Base-by-base conservation (phyloP, 2,113 vertebrate genomes). In the Serinus canaria region DNA sequence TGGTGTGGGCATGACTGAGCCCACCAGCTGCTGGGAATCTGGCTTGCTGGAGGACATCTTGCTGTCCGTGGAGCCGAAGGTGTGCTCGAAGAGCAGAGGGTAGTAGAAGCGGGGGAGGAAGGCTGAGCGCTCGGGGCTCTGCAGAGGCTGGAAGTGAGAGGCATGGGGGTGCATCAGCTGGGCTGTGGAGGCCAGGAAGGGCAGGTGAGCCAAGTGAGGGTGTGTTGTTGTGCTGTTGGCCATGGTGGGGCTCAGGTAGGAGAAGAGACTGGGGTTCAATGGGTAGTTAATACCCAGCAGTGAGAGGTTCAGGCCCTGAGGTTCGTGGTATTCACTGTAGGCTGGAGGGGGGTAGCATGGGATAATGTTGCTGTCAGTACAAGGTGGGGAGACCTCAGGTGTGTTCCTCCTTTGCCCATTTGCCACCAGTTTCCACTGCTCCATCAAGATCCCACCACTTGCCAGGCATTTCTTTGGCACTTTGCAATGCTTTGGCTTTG, bases 231-330 rank as follows among this genome's bases (percentile, higher is more conserved):
- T 64, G 1, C 98, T 96, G 11, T 96, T 88, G 44, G 98, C 94
- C 74, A 99, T 92, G 4, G 98, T 96, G 43, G 99, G 99, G 83
- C 98, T 98, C 93, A 99, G 93, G 94, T 99, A 99, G 82, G 99
- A 99, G 94, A 99, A 99, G 28, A 99, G 98, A 24, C 98, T 97
- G 5, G 99, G 98, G 92, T 98, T 98, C 37, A 99, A 94, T 0
- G 99, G 99, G 74, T 99, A 99, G 92, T 99, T 99, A 58, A 99
- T 97, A 7, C 99, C 99, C 22, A 99, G 97, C 73, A 99, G 93
- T 1, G 99, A 99, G 76, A 99, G 98, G 70, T 99, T 99, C 86
- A 99, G 97, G 69, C 98, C 98, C 12, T 98, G 98, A 77, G 98
- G 96, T 93, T 99, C 99, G 0, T 98, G 98, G 93, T 98, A 98